Percentiles rank a stretch among this genome's conserved stretches.
Conservation (phyloP, 2,888 invertebrate genomes). For the Clepsis dumicolana region DNA sequence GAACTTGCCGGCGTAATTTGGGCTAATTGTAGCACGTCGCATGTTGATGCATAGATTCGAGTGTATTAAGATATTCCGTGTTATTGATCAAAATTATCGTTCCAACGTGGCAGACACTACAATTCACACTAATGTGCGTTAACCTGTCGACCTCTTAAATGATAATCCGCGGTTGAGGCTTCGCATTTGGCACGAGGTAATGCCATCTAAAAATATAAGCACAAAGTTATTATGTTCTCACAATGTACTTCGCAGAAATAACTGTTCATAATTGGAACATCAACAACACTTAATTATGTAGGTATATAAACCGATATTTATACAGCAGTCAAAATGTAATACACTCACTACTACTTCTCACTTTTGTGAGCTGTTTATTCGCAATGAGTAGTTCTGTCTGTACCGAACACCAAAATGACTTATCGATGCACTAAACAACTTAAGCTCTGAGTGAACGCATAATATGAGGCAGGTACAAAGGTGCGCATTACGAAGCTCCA, state of each 20-base stretch:
- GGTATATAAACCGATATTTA: neutral
- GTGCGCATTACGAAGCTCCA: conserved; percentile 20
- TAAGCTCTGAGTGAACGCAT: neutral
- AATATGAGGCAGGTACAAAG: conserved; percentile 12
- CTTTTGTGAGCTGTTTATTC: neutral
- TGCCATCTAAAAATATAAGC: conserved; percentile 13
- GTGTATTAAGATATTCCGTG: conserved; percentile 45
- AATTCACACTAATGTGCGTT: conserved; percentile 63
- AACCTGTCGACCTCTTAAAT: conserved; percentile 54
- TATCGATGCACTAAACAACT: neutral
- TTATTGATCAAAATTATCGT: conserved; percentile 55
- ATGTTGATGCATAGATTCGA: conserved; percentile 11
- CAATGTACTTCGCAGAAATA: neutral
- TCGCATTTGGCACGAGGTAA: conserved; percentile 37
- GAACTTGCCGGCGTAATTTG: conserved; percentile 31
- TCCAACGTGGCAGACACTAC: conserved; percentile 53
- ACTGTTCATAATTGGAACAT: neutral
- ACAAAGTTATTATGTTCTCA: conserved; percentile 1
- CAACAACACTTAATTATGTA: neutral
- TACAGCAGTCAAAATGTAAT: neutral
- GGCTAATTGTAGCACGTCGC: conserved; percentile 35
- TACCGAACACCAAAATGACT: neutral
- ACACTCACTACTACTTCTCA: neutral
- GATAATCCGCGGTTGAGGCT: conserved; percentile 33
- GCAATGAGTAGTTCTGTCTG: neutral